phyloP scores from a whole-genome alignment of 2,797 vertebrate genomes.

The Phalanger gymnotis region DNA sequence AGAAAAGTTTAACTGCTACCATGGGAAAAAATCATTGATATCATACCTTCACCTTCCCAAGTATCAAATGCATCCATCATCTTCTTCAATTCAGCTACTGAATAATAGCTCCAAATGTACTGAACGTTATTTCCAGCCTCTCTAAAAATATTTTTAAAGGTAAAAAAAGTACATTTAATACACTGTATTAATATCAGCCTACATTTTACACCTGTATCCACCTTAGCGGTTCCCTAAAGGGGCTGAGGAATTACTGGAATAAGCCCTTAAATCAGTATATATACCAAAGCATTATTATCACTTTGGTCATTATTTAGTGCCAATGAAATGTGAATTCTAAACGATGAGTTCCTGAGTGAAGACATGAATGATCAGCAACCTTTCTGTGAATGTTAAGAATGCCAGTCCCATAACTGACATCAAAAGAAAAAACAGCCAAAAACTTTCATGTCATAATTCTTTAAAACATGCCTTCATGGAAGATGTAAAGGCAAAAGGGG shows the following conservation, averaged over 20 bases:
- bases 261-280: neutral
- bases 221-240: neutral
- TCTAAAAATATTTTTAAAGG: slow-evolving; percentile 80
- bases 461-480: neutral
- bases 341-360: neutral
- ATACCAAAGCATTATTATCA: neutral
- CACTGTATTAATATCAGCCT: neutral
- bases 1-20: slow-evolving; percentile 34
- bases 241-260: neutral
- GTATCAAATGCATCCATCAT: slow-evolving; percentile 86
- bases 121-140: slow-evolving; percentile 86
- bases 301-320: neutral
- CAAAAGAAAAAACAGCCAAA: neutral
- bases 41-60: slow-evolving; percentile 86
- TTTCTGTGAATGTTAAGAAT: neutral
- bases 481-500: neutral
- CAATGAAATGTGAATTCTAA: neutral
- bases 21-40: slow-evolving; percentile 48
- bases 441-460: neutral
- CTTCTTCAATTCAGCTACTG: slow-evolving; percentile 83
- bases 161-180: slow-evolving; percentile 39
- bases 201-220: neutral
- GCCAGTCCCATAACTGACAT: neutral
- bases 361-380: neutral
- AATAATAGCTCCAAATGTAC: slow-evolving; percentile 88